phyloP scores from a whole-genome alignment of 2,888 invertebrate species.

The Hipparchia sbordonii region DNA sequence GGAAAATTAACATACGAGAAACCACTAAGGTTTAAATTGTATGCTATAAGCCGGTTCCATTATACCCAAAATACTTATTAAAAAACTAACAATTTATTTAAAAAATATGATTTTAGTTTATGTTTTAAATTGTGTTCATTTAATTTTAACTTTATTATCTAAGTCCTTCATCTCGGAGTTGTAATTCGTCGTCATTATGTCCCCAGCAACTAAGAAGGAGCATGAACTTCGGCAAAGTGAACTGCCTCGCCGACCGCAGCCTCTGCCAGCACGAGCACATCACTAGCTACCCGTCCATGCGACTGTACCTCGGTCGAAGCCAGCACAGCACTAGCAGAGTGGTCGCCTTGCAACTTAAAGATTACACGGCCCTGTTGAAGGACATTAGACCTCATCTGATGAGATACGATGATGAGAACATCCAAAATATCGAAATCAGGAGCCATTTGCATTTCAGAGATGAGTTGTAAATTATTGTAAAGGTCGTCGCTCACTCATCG shows the following conservation, averaged over 20 bases:
- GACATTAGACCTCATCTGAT: conserved; percentile 58
- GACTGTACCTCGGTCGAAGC: conserved; percentile 61
- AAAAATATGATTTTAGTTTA: no score
- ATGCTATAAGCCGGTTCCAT: no score
- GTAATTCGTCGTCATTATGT: conserved; percentile 9
- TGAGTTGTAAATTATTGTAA: conserved; percentile 55
- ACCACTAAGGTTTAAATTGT: no score
- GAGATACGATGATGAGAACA: conserved; percentile 52
- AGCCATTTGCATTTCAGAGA: conserved; percentile 56
- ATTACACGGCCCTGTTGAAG: conserved; percentile 52
- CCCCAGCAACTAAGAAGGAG: conserved; percentile 65
- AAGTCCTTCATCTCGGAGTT: no score
- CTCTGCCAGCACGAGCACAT: conserved; percentile 72
- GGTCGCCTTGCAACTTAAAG: conserved; percentile 53
- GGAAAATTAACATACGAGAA: no score
- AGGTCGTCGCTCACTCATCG: no score
- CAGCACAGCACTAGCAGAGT: conserved; percentile 54
- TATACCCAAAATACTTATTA: no score
- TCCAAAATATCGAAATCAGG: conserved; percentile 48
- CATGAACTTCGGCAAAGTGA: conserved; percentile 70
- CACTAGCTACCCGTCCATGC: conserved; percentile 66
- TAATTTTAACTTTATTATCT: no score
- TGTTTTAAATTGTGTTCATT: no score
- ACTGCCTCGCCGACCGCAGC: conserved; percentile 67
- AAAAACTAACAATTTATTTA: no score